Percentiles rank a stretch among this genome's conserved stretches.
Conservation (phyloP, 2,797 vertebrate species). For the Potorous gilbertii region DNA sequence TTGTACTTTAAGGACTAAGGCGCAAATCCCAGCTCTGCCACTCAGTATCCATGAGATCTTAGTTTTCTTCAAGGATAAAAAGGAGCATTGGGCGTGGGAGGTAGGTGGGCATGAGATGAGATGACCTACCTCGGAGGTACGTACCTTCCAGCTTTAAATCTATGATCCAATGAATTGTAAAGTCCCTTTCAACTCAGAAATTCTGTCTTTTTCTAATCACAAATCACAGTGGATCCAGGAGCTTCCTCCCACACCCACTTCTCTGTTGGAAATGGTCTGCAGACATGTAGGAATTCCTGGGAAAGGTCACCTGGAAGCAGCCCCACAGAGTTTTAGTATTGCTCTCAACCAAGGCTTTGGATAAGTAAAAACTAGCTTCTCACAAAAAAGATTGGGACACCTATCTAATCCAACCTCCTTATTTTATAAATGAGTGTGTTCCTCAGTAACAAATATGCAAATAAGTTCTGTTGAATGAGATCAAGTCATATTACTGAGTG, state of each 20-base stretch:
- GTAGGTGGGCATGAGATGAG: background rate
- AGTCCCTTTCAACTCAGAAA: background rate
- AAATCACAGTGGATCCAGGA: background rate
- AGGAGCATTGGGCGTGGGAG: background rate
- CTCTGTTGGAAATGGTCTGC: background rate
- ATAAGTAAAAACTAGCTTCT: background rate
- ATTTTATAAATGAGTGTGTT: background rate
- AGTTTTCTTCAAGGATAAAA: background rate
- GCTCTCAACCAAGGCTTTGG: background rate
- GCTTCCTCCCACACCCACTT: background rate
- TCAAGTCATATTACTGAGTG: background rate
- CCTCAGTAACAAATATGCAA: background rate
- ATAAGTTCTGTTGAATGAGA: background rate
- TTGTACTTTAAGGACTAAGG: background rate
- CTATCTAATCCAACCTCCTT: background rate
- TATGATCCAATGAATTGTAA: background rate
- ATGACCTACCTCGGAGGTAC: background rate
- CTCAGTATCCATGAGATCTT: background rate
- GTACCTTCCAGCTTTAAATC: background rate
- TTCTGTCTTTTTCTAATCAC: background rate
- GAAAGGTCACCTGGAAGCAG: background rate
- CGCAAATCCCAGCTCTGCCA: background rate
- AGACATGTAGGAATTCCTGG: background rate
- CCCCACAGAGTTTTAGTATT: background rate
- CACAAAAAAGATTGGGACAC: background rate